Evolutionary conservation across 2,888 invertebrate species (phyloP).

Genomic region (Epinotia nisella): DNA sequence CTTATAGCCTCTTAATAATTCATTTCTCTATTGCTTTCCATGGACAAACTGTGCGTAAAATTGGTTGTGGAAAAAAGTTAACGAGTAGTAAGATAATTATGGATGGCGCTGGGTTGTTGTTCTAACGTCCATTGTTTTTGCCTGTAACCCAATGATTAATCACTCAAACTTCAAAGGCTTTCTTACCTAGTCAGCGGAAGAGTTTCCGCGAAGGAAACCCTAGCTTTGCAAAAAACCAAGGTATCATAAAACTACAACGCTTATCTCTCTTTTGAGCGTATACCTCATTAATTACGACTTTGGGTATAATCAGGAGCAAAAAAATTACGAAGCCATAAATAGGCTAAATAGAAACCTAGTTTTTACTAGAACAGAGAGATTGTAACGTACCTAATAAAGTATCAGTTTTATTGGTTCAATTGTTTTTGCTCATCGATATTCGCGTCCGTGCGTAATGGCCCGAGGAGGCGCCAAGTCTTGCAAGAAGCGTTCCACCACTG

Average conservation of each 20-base stretch:
- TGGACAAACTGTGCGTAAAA: slow-evolving; percentile 74
- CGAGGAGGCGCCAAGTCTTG: slow-evolving; percentile 50
- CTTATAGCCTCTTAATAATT: slow-evolving; percentile 77
- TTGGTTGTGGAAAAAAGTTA: slow-evolving; percentile 68
- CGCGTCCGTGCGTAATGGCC: slow-evolving; percentile 48
- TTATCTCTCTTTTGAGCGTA: neutral
- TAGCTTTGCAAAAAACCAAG: neutral
- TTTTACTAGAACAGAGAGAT: slow-evolving; percentile 15
- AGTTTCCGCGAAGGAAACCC: neutral
- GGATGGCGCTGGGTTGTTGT: slow-evolving; percentile 48
- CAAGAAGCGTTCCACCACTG: slow-evolving; percentile 38
- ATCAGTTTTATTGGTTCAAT: slow-evolving; percentile 40
- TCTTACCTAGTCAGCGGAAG: neutral
- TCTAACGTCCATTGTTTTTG: slow-evolving; percentile 42
- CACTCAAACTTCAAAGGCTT: slow-evolving; percentile 29
- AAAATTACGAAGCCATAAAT: slow-evolving; percentile 7
- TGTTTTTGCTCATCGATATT: slow-evolving; percentile 34
- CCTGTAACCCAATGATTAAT: slow-evolving; percentile 27
- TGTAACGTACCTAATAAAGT: slow-evolving; percentile 25
- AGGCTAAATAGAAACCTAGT: slow-evolving; percentile 7
- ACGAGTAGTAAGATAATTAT: slow-evolving; percentile 63
- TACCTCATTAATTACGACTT: slow-evolving; percentile 8
- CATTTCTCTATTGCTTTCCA: slow-evolving; percentile 70
- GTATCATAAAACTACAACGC: neutral
- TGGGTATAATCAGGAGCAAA: slow-evolving; percentile 7